These are phyloP conservation scores for Oncorhynchus gorbuscha DNA, from an alignment of 2,113 vertebrate species.

Conservation along the genomic window DNA sequence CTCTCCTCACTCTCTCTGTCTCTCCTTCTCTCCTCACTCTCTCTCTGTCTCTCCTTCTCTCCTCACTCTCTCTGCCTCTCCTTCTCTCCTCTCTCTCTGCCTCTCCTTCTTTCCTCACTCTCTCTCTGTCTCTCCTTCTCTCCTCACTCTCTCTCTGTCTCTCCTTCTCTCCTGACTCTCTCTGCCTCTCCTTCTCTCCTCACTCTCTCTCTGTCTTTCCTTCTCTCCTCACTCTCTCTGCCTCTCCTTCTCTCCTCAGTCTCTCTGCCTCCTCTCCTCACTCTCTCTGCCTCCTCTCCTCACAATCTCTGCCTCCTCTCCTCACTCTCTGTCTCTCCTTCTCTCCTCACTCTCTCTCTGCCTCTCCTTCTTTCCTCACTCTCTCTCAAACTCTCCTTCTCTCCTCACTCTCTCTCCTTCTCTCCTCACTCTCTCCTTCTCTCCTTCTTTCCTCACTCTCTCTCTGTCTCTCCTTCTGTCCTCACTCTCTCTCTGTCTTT, in stretches of 20 bases:
- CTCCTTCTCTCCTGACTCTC: background rate
- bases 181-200: constrained; percentile 7
- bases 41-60: background rate
- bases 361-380: too few relatives aligned
- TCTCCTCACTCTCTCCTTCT: too few relatives aligned
- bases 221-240: background rate
- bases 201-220: background rate
- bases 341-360: background rate
- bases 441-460: too few relatives aligned
- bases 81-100: constrained; percentile 8
- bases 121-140: too few relatives aligned
- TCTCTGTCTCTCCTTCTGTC: too few relatives aligned
- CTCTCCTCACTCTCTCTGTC: background rate
- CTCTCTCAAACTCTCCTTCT: background rate
- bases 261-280: too few relatives aligned
- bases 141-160: background rate
- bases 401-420: constrained; percentile 3
- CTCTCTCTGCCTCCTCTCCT: constrained; percentile 38
- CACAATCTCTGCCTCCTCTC: too few relatives aligned
- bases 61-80: constrained; percentile 2
- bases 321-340: too few relatives aligned
- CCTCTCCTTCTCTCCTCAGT: too few relatives aligned
- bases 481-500: too few relatives aligned
- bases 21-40: background rate
- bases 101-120: too few relatives aligned